A percentile compares a stretch with the other conserved stretches of the same genome.
These are phyloP conservation scores for Zaprionus capensis DNA, from an alignment of 1,140 invertebrate species.

Conservation along the genomic window DNA sequence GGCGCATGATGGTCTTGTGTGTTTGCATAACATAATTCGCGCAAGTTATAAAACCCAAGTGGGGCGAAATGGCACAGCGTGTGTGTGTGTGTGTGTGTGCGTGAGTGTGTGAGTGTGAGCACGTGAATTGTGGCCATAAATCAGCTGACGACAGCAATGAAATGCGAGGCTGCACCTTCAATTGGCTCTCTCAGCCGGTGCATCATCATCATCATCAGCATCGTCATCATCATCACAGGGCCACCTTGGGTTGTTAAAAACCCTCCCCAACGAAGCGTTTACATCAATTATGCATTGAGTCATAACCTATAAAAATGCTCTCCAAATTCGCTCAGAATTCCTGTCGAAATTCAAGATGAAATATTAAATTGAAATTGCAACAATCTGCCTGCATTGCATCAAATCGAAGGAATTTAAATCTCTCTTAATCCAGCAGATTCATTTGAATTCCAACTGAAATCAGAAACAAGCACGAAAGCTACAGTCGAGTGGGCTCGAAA, in stretches of 20 bases:
- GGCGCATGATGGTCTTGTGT: conserved; percentile 11
- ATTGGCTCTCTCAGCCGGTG: not conserved
- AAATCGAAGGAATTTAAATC: not conserved
- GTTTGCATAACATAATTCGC: conserved; percentile 34
- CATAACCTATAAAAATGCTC: not conserved
- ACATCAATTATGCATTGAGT: conserved; percentile 3
- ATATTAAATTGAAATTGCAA: not conserved
- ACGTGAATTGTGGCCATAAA: conserved; percentile 15
- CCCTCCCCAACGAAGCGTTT: not conserved
- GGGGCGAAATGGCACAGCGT: conserved; percentile 3
- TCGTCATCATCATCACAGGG: not conserved
- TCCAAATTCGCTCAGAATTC: no score
- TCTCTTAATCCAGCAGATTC: not conserved
- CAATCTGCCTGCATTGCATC: no score
- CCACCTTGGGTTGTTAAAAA: not conserved
- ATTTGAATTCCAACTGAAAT: not conserved
- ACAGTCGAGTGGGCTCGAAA: no score
- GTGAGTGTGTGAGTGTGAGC: not conserved
- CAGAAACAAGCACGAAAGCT: not conserved
- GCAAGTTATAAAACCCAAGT: conserved; percentile 24
- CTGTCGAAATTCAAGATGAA: not conserved
- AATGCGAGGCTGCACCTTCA: conserved; percentile 2
- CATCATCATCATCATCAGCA: not conserved
- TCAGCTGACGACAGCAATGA: conserved; percentile 20
- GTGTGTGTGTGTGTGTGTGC: not conserved